A percentile compares a stretch with the other conserved stretches of the same genome.
These are phyloP conservation scores for Drosophila pseudotalamancana DNA, from an alignment of 2,888 invertebrate genomes.

Conservation along the genomic window DNA sequence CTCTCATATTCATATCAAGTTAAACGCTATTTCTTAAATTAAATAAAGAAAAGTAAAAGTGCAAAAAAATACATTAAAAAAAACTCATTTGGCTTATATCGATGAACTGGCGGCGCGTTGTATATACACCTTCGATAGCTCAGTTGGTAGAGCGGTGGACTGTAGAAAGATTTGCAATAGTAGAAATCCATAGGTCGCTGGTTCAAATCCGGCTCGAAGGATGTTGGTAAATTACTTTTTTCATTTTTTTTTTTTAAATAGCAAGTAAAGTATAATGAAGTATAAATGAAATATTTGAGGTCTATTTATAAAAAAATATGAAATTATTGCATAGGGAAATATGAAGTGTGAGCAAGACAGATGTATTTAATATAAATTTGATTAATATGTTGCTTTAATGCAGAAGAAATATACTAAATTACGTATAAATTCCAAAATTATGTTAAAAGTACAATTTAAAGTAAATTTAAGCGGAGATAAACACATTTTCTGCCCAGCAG, in stretches of 20 bases:
- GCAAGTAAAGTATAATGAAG: neutral
- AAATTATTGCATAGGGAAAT: too few relatives aligned
- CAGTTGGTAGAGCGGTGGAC: slow-evolving; percentile 80
- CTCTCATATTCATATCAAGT: too few relatives aligned
- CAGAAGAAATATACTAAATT: neutral
- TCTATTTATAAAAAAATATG: neutral
- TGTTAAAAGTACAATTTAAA: neutral
- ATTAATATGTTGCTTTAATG: too few relatives aligned
- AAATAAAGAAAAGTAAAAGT: neutral
- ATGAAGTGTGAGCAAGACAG: too few relatives aligned
- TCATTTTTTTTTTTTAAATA: neutral
- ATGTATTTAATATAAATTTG: too few relatives aligned
- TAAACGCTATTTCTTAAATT: too few relatives aligned
- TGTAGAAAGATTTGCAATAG: slow-evolving; percentile 47
- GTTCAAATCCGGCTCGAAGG: slow-evolving; percentile 42
- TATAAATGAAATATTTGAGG: neutral
- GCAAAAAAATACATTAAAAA: neutral
- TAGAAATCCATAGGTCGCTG: slow-evolving; percentile 40
- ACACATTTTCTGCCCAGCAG: neutral
- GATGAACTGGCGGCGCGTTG: neutral
- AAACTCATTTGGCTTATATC: neutral
- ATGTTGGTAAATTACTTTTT: neutral
- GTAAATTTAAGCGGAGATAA: neutral
- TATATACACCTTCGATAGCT: slow-evolving; percentile 51
- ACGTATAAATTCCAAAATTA: neutral